Percentiles rank a stretch among this genome's conserved stretches.
Evolutionary conservation across 2,113 vertebrate species (phyloP).

Genomic region (Grallaria varia): DNA sequence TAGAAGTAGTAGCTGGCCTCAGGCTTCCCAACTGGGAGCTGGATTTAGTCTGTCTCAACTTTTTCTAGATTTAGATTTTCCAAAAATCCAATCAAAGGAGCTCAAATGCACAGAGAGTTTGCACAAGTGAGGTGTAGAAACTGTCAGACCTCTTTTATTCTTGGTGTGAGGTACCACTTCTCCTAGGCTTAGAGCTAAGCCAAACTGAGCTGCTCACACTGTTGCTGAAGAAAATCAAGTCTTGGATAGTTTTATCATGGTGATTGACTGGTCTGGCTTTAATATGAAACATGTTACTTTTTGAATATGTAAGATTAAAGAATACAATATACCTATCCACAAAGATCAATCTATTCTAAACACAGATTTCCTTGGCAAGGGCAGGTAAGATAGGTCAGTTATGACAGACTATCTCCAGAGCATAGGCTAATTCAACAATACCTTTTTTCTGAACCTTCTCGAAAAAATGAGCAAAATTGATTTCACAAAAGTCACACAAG

Average conservation of each 20-base stretch:
- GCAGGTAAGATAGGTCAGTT: background rate
- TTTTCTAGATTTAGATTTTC: background rate
- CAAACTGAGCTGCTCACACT: background rate
- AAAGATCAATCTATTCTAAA: background rate
- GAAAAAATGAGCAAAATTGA: background rate
- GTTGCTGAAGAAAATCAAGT: background rate
- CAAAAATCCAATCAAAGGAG: background rate
- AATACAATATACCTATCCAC: background rate
- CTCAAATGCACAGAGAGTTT: background rate
- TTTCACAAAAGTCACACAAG: background rate
- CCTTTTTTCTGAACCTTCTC: background rate
- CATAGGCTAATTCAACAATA: background rate
- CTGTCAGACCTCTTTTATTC: background rate
- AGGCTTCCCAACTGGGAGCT: background rate
- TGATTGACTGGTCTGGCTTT: background rate
- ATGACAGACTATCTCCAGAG: background rate
- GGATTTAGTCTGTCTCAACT: background rate
- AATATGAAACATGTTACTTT: background rate
- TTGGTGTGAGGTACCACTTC: accelerated
- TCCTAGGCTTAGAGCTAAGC: background rate
- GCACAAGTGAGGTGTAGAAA: background rate
- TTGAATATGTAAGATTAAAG: background rate
- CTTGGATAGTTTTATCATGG: background rate
- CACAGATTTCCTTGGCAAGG: background rate
- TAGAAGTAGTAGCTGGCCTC: background rate